Evolutionary conservation across 2,888 invertebrate species (phyloP), one percentile per base, ranked within the genome.

Genomic region (Agrochola lychnidis): DNA sequence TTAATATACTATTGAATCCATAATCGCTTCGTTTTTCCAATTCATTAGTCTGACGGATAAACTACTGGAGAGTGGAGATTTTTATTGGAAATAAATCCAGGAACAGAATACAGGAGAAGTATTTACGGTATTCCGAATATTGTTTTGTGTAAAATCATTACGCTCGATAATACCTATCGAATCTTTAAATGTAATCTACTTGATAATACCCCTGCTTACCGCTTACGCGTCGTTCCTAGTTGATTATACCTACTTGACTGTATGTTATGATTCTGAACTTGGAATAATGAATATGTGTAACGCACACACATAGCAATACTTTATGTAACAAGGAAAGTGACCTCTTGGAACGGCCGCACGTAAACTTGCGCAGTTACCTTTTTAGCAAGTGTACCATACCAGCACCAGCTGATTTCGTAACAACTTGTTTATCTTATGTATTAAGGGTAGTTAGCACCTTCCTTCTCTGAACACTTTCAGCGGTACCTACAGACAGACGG

Each of bases 261-360:
- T 14, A 57, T 63, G 57, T 59, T 70, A 76, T 62, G 66, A 70
- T 76, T 78, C 67, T 79, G 79, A 83, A 83, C 66, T 83, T 83
- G 73, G 66, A 67, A 61, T 77, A 86, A 81, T 79, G 73, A 66
- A 71, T 82, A 82, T 84, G 74, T 86, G 79, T 76, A 82, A 76
- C 85, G 82, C 74, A 53, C 42, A 70, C 70, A 30, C 16, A 82
- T 61, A 64, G 12, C 45, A 45, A 63, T 59, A 63, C 78, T 80
- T 91, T 91, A 91, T 88, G 85, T 90, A 91, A 91, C 85, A 84
- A 90, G 86, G 91, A 91, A 91, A 91, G 91, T 86, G 88, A 82
- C 80, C 81, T 80, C 76, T 80, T 51, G 71, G 51, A 77, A 66
- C 72, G 81, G 71, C 73, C 75, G 72, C 90, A 88, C 89, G 88